A percentile compares a stretch with the other conserved stretches of the same genome.
These are phyloP conservation scores for Microctonus hyperodae DNA, from an alignment of 2,888 invertebrate species.

Conservation along the genomic window DNA sequence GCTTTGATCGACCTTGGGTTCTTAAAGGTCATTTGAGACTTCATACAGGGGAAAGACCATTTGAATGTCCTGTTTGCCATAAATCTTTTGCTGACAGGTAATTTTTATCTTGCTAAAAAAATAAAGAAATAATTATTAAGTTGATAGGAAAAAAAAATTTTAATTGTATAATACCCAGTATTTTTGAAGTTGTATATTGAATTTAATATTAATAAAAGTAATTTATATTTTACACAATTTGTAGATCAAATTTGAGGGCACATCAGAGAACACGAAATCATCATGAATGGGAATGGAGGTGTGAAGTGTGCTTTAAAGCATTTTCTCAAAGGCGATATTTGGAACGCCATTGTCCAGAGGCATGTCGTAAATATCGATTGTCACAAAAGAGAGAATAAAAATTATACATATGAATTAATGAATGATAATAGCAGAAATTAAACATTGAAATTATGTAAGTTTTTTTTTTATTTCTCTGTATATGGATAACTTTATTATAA, in stretches of 20 bases:
- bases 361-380: slow-evolving; percentile 71
- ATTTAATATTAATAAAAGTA: no score
- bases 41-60: slow-evolving; percentile 76
- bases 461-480: background rate
- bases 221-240: slow-evolving; percentile 16
- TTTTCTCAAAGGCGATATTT: slow-evolving; percentile 74
- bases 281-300: slow-evolving; percentile 74
- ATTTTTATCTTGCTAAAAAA: slow-evolving; percentile 2
- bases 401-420: background rate
- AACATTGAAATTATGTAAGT: background rate
- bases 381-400: slow-evolving; percentile 52
- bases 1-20: slow-evolving; percentile 76
- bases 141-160: background rate
- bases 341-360: slow-evolving; percentile 71
- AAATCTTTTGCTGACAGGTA: slow-evolving; percentile 75
- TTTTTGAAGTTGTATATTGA: no score
- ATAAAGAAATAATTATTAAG: background rate
- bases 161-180: no score
- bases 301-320: slow-evolving; percentile 72
- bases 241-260: slow-evolving; percentile 74
- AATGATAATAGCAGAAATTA: background rate
- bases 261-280: slow-evolving; percentile 77
- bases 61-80: slow-evolving; percentile 72
- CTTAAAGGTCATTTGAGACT: slow-evolving; percentile 73
- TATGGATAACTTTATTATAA: background rate